Evolutionary conservation across 2,113 vertebrate genomes (phyloP), one percentile per base, ranked within the genome.

Genomic region (Atlantisia rogersi): DNA sequence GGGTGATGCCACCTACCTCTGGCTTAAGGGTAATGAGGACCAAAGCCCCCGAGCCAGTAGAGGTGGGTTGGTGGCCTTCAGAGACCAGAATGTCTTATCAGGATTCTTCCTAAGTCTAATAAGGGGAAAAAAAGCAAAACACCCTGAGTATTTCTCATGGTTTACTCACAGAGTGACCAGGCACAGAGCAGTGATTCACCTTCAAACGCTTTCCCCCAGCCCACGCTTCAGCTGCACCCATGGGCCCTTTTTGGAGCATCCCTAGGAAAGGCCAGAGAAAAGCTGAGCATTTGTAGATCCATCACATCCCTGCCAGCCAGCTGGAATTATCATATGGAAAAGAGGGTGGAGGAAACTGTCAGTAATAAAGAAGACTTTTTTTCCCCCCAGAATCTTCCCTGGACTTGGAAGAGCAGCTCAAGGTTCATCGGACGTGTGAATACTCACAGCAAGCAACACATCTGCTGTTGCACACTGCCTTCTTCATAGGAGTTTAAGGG

Each of bases 231-330:
- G 69, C 63, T 6, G 0, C 39, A 32, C 35, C 70, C n/a, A 0
- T 0, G 0, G 50, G n/a, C 9, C 84, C 25, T 25, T 68, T 59
- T 31, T 11, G 82, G 55, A 80, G 53, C 53, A 37, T 5, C 18
- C 62, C 6, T 0, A 46, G 65, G 50, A 35, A 52, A n/a, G 32
- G 35, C 78, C 74, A 56, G 80, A 55, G 46, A 0, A 0, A 76
- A 77, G 39, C 42, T 68, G 31, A 22, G 0, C 9, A 12, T 48
- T 24, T 71, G 13, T 6, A 50, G 4, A 5, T 55, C 82, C 67
- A 52, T 40, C 48, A 10, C 11, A 1, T 21, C 10, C 18, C 65
- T 28, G 20, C 56, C 50, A 90, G 71, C 55, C 83, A 90, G 74
- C 62, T 64, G 58, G 65, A 85, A 37, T 55, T 13, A 35, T n/a